Evolutionary conservation across 2,888 invertebrate species (phyloP).

Genomic region (Linhomoeus sp.): DNA sequence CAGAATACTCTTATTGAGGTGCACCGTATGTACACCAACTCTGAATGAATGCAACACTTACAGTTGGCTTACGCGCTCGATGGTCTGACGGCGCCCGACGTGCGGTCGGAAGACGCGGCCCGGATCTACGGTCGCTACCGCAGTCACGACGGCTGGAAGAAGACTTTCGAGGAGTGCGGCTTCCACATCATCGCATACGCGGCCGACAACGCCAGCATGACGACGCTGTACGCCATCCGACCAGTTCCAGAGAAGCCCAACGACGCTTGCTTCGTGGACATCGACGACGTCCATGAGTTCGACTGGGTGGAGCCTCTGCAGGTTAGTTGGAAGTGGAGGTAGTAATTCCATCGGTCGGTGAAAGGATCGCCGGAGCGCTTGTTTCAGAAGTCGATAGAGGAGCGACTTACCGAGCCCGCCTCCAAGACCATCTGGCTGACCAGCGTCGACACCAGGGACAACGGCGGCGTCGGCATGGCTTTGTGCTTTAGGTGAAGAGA

Average conservation of each 20-base stretch:
- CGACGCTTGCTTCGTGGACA: constrained; percentile 21
- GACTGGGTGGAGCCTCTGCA: constrained; percentile 25
- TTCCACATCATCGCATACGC: constrained; percentile 6
- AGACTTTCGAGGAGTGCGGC: constrained; percentile 17
- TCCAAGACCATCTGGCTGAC: constrained; percentile 40
- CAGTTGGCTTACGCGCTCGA: not conserved
- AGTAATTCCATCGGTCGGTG: too few relatives aligned
- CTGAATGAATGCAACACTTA: not conserved
- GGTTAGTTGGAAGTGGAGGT: too few relatives aligned
- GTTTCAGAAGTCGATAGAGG: constrained; percentile 33
- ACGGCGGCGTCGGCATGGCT: constrained; percentile 66
- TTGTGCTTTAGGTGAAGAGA: constrained; percentile 51
- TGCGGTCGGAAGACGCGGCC: too few relatives aligned
- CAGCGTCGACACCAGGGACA: constrained; percentile 32
- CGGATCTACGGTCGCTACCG: not conserved
- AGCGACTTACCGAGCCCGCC: constrained; percentile 38
- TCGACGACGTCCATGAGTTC: constrained; percentile 24
- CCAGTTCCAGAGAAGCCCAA: constrained; percentile 13
- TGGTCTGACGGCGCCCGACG: too few relatives aligned
- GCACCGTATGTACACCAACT: too few relatives aligned
- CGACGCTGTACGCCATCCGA: constrained; percentile 18
- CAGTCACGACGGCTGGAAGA: constrained; percentile 13
- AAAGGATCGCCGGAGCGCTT: too few relatives aligned
- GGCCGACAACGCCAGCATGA: constrained; percentile 9
- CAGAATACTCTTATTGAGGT: too few relatives aligned